Base-by-base conservation (phyloP, 2,797 vertebrate genomes). In the Threskiornis aethiopicus region DNA sequence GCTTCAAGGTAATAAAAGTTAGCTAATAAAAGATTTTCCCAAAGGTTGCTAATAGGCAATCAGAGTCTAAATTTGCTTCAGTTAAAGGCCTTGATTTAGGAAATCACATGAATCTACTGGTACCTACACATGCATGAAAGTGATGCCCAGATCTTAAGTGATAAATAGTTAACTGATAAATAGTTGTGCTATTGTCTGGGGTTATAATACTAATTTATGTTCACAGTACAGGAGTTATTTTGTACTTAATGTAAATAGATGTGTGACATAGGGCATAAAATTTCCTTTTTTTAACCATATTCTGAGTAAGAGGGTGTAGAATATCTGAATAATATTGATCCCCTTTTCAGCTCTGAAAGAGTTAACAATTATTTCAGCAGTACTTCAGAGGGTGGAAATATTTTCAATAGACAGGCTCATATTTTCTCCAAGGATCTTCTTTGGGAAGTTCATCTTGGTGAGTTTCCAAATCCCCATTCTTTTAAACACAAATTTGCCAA, bases 331-430 rank as follows among this genome's bases (percentile, higher is more conserved):
- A 94, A 92, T 95, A 95, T 78, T 91, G 93, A 94, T 94, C 82
- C 76, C 78, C 81, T 96, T 93, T 95, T 95, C 95, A 95, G 79
- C 94, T 91, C 89, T 95, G 93, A 97, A 95, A 94, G 85, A 96
- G 93, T 95, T 96, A 93, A 93, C 86, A 96, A 29, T 96, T 96
- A 91, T 95, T 97, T 96, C 94, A 96, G 93, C 89, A 96, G 58
- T 95, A 95, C 95, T 95, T 95, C 94, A 95, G 93, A 95, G 95
- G 87, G 87, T 96, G 94, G 90, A 96, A 95, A 95, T 95, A 95
- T 95, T 96, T 96, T 96, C 89, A 96, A 66, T 96, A 96, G 94
- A 93, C 94, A 96, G 94, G 95, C 94, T 97, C 93, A 89, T 96
- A 95, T 94, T 95, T 95, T 97, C 93, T 95, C 91, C 88, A 96